Percentiles rank a stretch among this genome's conserved stretches.
phyloP scores from a whole-genome alignment of 2,797 vertebrate species.

The Dendrocincla tyrannina region DNA sequence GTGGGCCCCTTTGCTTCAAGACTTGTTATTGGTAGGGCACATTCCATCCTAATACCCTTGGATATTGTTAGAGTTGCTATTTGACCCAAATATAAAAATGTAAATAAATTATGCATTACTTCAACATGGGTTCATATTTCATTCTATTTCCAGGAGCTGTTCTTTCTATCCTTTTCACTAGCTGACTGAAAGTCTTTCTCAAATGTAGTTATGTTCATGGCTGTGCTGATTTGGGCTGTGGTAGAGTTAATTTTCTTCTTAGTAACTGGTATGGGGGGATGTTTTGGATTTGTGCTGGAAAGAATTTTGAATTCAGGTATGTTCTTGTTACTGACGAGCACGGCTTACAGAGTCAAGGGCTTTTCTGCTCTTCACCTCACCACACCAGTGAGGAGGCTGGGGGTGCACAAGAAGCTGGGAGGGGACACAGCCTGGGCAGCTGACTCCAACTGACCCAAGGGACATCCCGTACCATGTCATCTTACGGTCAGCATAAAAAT shows the following conservation, averaged over 20 bases:
- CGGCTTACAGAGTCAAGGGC: rapidly evolving
- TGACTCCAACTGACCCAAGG: neutral
- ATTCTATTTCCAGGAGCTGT: neutral
- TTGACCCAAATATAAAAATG: neutral
- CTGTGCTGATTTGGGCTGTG: neutral
- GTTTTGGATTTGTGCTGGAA: neutral
- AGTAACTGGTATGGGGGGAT: neutral
- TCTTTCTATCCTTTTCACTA: neutral
- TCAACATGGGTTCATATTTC: neutral
- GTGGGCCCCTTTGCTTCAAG: neutral
- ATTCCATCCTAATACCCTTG: neutral
- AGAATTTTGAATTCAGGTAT: neutral
- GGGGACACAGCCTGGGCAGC: neutral
- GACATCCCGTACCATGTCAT: neutral
- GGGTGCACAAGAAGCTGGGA: neutral
- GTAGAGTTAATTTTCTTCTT: neutral
- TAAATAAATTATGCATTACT: neutral
- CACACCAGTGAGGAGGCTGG: neutral
- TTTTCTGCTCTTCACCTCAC: neutral
- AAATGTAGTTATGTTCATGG: neutral
- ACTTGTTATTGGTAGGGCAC: neutral
- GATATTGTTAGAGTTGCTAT: neutral
- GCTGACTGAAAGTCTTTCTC: neutral
- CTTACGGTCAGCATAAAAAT: neutral
- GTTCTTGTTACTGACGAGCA: neutral